Conservation (phyloP, 2,797 vertebrate species). For the Cichlasoma orientale region DNA sequence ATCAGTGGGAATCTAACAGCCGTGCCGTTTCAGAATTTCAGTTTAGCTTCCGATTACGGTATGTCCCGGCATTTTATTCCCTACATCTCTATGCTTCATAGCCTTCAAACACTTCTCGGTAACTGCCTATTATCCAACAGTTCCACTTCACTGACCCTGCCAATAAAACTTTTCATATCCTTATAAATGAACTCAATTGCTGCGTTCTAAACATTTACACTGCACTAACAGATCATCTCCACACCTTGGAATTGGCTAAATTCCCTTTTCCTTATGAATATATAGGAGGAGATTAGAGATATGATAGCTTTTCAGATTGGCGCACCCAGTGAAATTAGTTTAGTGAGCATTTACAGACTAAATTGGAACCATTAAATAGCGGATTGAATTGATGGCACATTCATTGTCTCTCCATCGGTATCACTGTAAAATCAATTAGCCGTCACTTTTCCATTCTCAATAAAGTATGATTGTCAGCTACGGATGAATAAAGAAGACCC, state of each 20-base stretch:
- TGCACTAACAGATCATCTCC: constrained; percentile 99
- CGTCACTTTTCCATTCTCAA: constrained; percentile 99
- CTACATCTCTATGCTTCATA: constrained; percentile 98
- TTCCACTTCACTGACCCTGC: constrained; percentile 99
- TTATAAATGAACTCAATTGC: constrained; percentile 99
- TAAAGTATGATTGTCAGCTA: constrained; percentile 96
- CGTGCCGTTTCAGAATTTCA: constrained; percentile 89
- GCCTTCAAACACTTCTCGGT: constrained; percentile 98
- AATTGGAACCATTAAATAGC: constrained; percentile 99
- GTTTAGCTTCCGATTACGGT: constrained; percentile 99
- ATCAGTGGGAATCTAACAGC: constrained; percentile 88
- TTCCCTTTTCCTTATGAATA: constrained; percentile 99
- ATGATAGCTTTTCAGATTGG: constrained; percentile 99
- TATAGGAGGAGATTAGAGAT: constrained; percentile 99
- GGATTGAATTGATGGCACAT: constrained; percentile 99
- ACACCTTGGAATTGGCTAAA: constrained; percentile 99
- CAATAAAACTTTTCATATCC: constrained; percentile 99
- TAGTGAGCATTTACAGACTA: constrained; percentile 99
- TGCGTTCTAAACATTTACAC: constrained; percentile 99
- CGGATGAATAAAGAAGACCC: constrained; percentile 92
- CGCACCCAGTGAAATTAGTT: constrained; percentile 99
- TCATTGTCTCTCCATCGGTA: constrained; percentile 99
- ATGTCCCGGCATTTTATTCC: constrained; percentile 98
- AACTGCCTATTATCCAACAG: constrained; percentile 99
- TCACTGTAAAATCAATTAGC: constrained; percentile 99